Percentiles rank a stretch among this genome's conserved stretches.
These are phyloP conservation scores for Lepus americanus DNA, from an alignment of 2,113 vertebrate genomes.

Conservation along the genomic window DNA sequence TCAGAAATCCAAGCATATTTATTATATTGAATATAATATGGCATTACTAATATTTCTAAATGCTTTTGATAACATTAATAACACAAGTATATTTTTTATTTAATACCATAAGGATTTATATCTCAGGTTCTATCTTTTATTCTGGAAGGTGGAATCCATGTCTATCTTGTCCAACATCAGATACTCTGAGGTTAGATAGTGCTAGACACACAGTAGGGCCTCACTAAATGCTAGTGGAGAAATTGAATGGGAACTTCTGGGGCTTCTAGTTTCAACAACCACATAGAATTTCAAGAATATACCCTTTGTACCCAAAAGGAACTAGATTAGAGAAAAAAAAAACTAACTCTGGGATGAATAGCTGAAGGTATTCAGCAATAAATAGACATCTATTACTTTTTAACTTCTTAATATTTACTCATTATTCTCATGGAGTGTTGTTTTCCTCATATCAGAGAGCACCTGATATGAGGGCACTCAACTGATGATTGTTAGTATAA, in stretches of 20 bases:
- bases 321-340: neutral
- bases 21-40: neutral
- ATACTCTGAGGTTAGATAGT: neutral
- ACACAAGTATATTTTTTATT: neutral
- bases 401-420: neutral
- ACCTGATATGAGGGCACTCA: neutral
- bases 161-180: neutral
- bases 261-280: neutral
- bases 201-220: no score
- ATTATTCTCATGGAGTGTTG: neutral
- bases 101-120: neutral
- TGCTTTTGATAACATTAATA: neutral
- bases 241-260: neutral
- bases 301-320: neutral
- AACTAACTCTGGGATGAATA: neutral
- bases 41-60: neutral
- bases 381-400: neutral
- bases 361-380: neutral
- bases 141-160: neutral
- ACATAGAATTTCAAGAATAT: neutral
- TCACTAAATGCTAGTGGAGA: neutral
- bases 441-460: neutral
- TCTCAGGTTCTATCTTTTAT: neutral
- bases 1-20: neutral
- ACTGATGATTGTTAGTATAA: neutral